Conservation (phyloP, 2,113 vertebrate species). For the Dendrocopos noguchii region DNA sequence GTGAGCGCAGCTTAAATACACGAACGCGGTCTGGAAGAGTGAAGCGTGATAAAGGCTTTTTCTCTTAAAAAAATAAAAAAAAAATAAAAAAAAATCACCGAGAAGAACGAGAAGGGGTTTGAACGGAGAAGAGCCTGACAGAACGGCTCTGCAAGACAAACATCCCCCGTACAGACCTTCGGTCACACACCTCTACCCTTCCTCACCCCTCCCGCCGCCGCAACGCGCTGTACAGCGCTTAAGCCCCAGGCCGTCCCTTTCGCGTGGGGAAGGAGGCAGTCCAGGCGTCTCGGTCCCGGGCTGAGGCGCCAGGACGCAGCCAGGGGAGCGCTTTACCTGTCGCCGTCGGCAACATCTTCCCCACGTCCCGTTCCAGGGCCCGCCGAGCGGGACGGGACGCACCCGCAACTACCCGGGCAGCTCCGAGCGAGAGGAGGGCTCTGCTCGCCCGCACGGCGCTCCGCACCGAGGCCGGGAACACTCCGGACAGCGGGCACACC, state of each 20-base stretch:
- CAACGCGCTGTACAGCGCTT: accelerated
- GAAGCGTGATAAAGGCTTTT: not conserved
- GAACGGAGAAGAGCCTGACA: not conserved
- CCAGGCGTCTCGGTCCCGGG: not conserved
- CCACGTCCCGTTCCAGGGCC: not conserved
- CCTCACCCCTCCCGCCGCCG: not conserved
- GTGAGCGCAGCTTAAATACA: not conserved
- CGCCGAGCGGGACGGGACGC: not conserved
- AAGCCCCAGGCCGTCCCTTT: not conserved
- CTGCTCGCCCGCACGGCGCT: too few relatives aligned
- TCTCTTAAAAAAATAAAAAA: too few relatives aligned
- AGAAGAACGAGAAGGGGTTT: not conserved
- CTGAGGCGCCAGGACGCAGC: too few relatives aligned
- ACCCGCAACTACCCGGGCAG: not conserved
- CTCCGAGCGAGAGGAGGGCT: not conserved
- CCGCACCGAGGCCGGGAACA: not conserved
- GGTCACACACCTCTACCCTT: not conserved
- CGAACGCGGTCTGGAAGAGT: not conserved
- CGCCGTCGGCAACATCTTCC: not conserved
- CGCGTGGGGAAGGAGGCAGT: too few relatives aligned
- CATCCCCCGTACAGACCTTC: too few relatives aligned
- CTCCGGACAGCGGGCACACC: too few relatives aligned
- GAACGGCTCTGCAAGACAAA: not conserved
- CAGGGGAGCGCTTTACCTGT: not conserved
- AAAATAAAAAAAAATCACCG: not conserved